A percentile compares a stretch with the other conserved stretches of the same genome.
Evolutionary conservation across 92 coral and sea anemone genomes (phyloP).

Genomic region (Parazoanthus atlanticus): DNA sequence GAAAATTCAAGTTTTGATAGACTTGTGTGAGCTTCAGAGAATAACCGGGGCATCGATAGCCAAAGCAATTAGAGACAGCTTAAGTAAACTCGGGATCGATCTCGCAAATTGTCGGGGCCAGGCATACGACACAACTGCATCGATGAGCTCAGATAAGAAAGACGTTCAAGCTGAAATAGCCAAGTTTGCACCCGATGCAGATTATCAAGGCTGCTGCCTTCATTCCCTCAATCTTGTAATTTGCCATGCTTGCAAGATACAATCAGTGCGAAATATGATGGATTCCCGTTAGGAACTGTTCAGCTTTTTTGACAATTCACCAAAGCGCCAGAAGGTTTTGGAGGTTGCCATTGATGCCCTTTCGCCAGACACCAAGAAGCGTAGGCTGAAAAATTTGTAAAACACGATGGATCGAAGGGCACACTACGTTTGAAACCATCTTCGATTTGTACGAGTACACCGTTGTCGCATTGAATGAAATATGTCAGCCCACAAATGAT

Average conservation of each 20-base stretch:
- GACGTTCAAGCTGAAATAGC: not conserved
- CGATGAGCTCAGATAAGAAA: not conserved
- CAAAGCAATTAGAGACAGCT: constrained; percentile 25
- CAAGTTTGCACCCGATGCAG: too few relatives aligned
- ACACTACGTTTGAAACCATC: too few relatives aligned
- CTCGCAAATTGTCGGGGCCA: not conserved
- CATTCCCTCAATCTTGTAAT: too few relatives aligned
- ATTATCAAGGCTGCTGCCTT: too few relatives aligned
- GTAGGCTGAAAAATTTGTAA: too few relatives aligned
- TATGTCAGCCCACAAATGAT: not conserved
- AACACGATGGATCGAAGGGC: too few relatives aligned
- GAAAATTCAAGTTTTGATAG: constrained; percentile 59
- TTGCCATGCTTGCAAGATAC: too few relatives aligned
- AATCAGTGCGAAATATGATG: too few relatives aligned
- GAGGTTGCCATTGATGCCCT: constrained; percentile 1
- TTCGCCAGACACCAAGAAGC: constrained; percentile 10
- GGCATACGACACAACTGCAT: not conserved
- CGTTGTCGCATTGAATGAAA: too few relatives aligned
- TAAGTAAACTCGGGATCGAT: not conserved
- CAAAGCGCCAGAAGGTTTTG: constrained; percentile 34
- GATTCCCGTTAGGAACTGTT: not conserved
- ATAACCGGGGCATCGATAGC: constrained; percentile 57
- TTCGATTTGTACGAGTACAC: too few relatives aligned
- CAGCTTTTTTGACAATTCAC: constrained; percentile 32
- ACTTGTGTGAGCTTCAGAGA: constrained; percentile 62